Percentiles rank a stretch among this genome's conserved stretches.
phyloP scores from a whole-genome alignment of 1,140 invertebrate genomes.

The Solen grandis region DNA sequence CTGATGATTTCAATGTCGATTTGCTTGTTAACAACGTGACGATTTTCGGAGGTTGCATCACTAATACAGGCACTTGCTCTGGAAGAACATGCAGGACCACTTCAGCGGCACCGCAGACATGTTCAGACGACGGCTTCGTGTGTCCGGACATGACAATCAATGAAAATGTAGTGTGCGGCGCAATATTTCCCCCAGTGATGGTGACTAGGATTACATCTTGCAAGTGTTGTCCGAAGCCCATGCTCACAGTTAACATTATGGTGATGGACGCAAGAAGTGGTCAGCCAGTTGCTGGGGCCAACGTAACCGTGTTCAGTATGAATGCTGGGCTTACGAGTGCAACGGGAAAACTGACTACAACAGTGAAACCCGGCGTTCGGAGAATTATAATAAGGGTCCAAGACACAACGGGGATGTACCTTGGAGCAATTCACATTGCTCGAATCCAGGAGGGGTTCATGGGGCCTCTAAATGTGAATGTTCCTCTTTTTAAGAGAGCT shows the following conservation, averaged over 20 bases:
- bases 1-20: no score
- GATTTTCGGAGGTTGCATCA: neutral
- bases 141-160: neutral
- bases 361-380: neutral
- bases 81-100: neutral
- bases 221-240: neutral
- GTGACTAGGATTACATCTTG: neutral
- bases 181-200: neutral
- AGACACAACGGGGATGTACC: neutral
- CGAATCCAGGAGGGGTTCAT: neutral
- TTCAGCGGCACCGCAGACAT: neutral
- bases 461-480: neutral
- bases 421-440: neutral
- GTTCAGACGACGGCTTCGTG: neutral
- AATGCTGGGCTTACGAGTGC: neutral
- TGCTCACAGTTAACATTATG: neutral
- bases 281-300: neutral
- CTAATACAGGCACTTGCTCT: neutral
- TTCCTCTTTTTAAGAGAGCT: neutral
- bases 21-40: no score
- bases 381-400: neutral
- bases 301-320: neutral
- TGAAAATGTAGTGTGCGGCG: neutral
- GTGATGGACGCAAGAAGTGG: neutral
- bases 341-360: neutral